Base-by-base conservation (phyloP, 2,113 vertebrate genomes). In the Cairina moschata region DNA sequence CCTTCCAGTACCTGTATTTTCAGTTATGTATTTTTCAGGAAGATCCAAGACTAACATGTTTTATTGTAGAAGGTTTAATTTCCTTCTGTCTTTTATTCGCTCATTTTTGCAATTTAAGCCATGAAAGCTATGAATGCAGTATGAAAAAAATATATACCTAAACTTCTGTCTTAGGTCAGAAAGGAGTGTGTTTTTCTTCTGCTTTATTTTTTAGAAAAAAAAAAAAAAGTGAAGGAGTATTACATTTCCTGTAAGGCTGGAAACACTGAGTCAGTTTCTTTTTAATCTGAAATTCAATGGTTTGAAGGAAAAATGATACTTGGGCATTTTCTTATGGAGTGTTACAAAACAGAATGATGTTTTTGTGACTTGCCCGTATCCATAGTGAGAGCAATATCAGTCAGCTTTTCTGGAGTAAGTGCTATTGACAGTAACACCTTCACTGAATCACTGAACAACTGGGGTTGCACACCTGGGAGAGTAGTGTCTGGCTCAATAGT, bases 181-280 rank as follows among this genome's bases (percentile, higher is more conserved):
- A 82, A 38, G 68, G 26, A 71, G 23, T 22, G 11, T 81, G 20
- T 22, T 91, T 93, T 93, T 69, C 50, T 94, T 86, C 71, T 89
- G 65, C 65, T 86, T 94, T 54, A 69, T 17, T 76, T 88, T 69
- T 62, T 89, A 17, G 38, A 46, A 46, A 20, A 46, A 46, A 52
- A 74, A 56, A 23, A 59, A 82, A 60, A 86, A 68, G 21, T n/a
- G 58, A 91, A 93, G 44, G 86, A 89, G 67, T 54, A 62, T 68
- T 90, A 82, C 32, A 56, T 93, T 96, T 96, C 86, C 93, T 63
- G 3, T 82, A 90, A 91, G 58, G 32, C 83, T 94, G 77, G 58
- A 89, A 94, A 89, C 20, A 55, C 68, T 82, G 86, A 88, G 83
- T 88, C 60, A 48, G 32, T 52, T 21, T n/a, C 48, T 52, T 82